These are phyloP conservation scores for Leptobrachium ailaonicum DNA, from an alignment of 2,113 vertebrate genomes.

Conservation along the genomic window DNA sequence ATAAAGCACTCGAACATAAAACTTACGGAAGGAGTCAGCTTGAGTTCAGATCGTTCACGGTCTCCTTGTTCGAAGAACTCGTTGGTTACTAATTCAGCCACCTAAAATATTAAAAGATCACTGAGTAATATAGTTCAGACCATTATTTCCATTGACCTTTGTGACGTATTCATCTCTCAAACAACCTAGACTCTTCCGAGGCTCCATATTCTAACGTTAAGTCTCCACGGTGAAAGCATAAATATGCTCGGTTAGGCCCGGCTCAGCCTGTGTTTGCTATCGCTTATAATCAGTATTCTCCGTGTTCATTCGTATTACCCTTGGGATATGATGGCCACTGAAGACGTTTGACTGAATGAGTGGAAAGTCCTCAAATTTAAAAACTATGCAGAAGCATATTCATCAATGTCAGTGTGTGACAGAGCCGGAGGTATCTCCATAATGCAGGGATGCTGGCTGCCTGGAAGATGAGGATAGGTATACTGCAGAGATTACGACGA, in stretches of 20 bases:
- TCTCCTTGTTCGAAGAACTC: constrained; percentile 99
- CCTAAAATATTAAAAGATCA: constrained; percentile 67
- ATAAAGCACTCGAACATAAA: not conserved
- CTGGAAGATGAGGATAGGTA: constrained; percentile 17
- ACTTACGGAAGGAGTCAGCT: constrained; percentile 96
- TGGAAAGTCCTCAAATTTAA: constrained; percentile 49
- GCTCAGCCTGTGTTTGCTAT: constrained; percentile 7
- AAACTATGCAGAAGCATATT: constrained; percentile 47
- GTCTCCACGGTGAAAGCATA: not conserved
- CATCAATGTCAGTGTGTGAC: constrained; percentile 48
- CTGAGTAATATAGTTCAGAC: not conserved
- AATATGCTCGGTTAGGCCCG: constrained; percentile 15
- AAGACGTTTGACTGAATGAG: constrained; percentile 48
- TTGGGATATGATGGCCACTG: constrained; percentile 40
- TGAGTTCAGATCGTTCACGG: constrained; percentile 93
- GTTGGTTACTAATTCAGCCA: constrained; percentile 95
- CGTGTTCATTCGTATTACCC: constrained; percentile 42
- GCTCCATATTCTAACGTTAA: not conserved
- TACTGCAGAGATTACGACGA: constrained; percentile 24
- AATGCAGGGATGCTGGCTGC: constrained; percentile 22
- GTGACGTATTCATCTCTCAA: not conserved
- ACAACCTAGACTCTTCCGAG: not conserved
- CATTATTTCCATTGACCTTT: constrained; percentile 2
- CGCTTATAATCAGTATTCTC: constrained; percentile 46
- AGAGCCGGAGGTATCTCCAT: constrained; percentile 43